A percentile compares a stretch with the other conserved stretches of the same genome.
Conservation (phyloP, 2,888 invertebrate genomes). For the Caenorhabditis afra region DNA sequence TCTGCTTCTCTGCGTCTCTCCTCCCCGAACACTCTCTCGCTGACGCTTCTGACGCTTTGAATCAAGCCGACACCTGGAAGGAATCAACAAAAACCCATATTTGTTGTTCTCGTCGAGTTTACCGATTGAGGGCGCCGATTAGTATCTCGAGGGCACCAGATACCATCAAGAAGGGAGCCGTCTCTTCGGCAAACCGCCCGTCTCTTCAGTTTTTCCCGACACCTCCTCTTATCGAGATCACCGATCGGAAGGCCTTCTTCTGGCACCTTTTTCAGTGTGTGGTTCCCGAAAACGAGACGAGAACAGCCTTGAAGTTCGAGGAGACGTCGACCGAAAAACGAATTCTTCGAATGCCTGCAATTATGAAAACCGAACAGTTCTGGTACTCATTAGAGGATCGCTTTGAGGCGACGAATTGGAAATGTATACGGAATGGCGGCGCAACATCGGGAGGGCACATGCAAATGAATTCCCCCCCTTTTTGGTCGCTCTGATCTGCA, state of each 20-base stretch:
- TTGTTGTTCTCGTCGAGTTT: conserved; percentile 21
- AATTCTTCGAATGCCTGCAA: conserved; percentile 53
- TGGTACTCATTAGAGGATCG: conserved; percentile 35
- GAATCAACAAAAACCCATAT: background rate
- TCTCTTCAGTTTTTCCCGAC: conserved; percentile 33
- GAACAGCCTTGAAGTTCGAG: conserved; percentile 45
- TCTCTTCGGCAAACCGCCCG: conserved; percentile 13
- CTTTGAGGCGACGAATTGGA: background rate
- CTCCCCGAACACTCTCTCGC: background rate
- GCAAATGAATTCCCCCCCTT: background rate
- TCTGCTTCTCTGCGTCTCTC: conserved; percentile 3
- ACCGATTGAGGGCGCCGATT: conserved; percentile 26
- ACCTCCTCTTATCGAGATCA: conserved; percentile 47
- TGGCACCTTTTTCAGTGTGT: conserved; percentile 35
- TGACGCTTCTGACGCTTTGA: background rate
- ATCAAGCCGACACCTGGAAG: conserved; percentile 1
- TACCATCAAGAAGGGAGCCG: conserved; percentile 27
- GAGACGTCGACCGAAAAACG: conserved; percentile 21
- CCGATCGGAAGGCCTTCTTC: conserved; percentile 23
- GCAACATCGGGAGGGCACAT: background rate
- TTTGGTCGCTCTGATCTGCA: background rate
- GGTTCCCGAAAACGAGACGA: conserved; percentile 4
- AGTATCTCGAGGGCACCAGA: conserved; percentile 35
- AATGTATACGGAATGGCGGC: conserved; percentile 7
- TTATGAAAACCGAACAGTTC: conserved; percentile 36